These are phyloP conservation scores for Myzus persicae DNA, from an alignment of 1,140 invertebrate species.

Conservation along the genomic window DNA sequence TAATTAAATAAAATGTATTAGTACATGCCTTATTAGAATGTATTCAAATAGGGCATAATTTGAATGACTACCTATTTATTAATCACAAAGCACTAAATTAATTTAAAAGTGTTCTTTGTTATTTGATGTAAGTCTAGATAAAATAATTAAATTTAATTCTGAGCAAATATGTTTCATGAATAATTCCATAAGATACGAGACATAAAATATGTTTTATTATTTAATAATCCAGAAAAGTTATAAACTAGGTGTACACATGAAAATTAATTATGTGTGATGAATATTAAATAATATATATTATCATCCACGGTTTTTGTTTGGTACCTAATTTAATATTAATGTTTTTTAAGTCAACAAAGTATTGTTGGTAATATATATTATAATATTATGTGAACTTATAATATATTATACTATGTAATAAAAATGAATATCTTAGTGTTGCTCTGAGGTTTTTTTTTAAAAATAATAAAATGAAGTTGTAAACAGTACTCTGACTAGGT, in stretches of 20 bases:
- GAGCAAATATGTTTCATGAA: neutral
- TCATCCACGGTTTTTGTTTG: neutral
- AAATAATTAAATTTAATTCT: neutral
- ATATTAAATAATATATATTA: slow-evolving; percentile 7
- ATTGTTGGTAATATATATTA: neutral
- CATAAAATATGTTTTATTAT: slow-evolving; percentile 13
- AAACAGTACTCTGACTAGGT: neutral
- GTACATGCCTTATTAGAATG: neutral
- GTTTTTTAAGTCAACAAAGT: neutral
- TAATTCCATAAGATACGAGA: neutral
- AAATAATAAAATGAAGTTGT: neutral
- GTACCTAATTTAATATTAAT: neutral
- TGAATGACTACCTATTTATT: neutral
- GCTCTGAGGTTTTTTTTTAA: neutral
- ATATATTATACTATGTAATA: too few species aligned
- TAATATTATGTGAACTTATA: neutral
- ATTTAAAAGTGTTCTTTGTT: neutral
- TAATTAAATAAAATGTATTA: neutral
- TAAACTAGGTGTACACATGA: neutral
- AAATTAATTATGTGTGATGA: slow-evolving; percentile 6
- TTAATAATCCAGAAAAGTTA: slow-evolving; percentile 20
- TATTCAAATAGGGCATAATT: neutral
- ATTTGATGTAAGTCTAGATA: neutral
- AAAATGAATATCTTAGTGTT: neutral
- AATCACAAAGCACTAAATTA: neutral